Evolutionary conservation across 1,140 invertebrate species (phyloP).

Genomic region (Coptotermes formosanus): DNA sequence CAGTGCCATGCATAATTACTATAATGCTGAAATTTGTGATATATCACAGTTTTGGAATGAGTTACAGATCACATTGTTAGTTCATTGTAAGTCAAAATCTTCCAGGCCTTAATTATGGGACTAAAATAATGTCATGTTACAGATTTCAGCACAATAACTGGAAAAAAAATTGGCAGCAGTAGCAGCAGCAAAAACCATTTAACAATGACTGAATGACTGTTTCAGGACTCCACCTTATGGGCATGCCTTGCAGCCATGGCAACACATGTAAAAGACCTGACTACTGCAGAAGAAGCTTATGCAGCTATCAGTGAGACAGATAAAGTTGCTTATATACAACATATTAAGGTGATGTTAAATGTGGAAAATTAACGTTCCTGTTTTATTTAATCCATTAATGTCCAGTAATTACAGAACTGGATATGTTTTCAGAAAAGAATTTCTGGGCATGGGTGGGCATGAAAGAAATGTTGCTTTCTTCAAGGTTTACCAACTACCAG

Average conservation of each 20-base stretch:
- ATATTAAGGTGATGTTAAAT: conserved; percentile 65
- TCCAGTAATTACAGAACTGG: neutral
- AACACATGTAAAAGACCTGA: conserved; percentile 72
- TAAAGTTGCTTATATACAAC: conserved; percentile 86
- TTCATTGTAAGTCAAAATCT: no score
- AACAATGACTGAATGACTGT: neutral
- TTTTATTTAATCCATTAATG: neutral
- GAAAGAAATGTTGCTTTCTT: neutral
- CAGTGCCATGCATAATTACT: no score
- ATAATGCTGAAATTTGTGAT: no score
- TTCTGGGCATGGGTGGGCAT: neutral
- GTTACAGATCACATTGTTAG: no score
- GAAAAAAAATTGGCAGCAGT: no score
- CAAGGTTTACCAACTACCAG: no score
- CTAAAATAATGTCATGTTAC: no score
- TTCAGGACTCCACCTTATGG: conserved; percentile 82
- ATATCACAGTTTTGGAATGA: no score
- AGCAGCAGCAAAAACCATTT: no score
- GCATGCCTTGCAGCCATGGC: conserved; percentile 85
- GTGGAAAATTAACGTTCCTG: no score
- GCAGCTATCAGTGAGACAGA: conserved; percentile 87
- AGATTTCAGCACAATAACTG: no score
- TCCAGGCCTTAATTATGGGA: no score
- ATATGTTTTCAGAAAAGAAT: neutral
- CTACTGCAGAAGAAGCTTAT: conserved; percentile 89